Percentiles rank a stretch among this genome's conserved stretches.
phyloP scores from a whole-genome alignment of 2,113 vertebrate species.

The Eretmochelys imbricata region DNA sequence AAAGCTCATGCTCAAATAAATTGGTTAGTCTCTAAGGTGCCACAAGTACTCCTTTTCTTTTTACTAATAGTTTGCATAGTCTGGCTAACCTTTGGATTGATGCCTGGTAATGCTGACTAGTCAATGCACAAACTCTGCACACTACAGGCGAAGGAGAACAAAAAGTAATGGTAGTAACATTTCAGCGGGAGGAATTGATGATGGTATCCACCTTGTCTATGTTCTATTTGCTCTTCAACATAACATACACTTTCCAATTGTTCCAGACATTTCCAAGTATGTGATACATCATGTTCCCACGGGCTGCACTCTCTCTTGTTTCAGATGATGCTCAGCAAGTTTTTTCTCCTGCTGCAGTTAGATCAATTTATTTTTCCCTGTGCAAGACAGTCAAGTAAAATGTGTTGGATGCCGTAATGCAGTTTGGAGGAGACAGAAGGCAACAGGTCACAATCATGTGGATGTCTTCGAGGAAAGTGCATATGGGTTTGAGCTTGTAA shows the following conservation, averaged over 20 bases:
- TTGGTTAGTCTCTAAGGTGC: too few relatives aligned
- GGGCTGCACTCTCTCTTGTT: background rate
- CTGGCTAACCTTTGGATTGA: background rate
- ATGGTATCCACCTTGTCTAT: background rate
- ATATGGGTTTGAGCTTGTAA: background rate
- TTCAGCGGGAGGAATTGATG: background rate
- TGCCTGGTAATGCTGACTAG: constrained; percentile 39
- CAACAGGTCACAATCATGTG: background rate
- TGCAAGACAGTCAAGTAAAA: background rate
- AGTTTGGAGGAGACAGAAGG: constrained; percentile 1
- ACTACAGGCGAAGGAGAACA: background rate
- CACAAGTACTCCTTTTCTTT: too few relatives aligned
- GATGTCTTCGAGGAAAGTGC: background rate
- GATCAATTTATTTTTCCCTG: background rate
- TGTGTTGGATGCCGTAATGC: background rate
- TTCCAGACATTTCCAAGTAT: background rate
- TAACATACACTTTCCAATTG: background rate
- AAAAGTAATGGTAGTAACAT: background rate
- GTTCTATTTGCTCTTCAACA: background rate
- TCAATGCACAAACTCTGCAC: background rate
- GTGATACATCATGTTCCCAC: background rate
- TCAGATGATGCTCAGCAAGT: background rate
- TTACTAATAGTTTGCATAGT: background rate
- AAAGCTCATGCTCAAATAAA: too few relatives aligned
- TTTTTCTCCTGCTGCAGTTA: background rate